Conservation (phyloP, 2,888 invertebrate genomes). For the Metallyticus violacea region DNA sequence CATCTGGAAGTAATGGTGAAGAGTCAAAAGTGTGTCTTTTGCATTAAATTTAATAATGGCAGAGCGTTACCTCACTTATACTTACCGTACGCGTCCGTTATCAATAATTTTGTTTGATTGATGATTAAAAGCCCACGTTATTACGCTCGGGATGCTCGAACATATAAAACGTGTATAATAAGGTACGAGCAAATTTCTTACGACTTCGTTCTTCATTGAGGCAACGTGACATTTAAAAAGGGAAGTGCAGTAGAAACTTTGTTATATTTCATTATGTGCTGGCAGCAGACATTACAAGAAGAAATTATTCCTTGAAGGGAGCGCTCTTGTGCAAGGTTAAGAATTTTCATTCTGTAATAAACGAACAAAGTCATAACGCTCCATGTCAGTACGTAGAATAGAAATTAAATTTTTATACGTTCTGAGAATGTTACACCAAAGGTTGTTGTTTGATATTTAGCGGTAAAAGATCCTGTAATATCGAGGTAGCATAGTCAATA, state of each 20-base stretch:
- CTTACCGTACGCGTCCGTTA: neutral
- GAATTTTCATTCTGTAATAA: neutral
- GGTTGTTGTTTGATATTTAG: no score
- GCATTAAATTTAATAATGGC: neutral
- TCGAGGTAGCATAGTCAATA: no score
- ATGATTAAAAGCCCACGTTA: neutral
- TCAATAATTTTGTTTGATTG: neutral
- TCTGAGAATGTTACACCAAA: no score
- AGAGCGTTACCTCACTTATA: neutral
- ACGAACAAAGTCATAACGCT: no score
- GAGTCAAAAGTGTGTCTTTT: neutral
- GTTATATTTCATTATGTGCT: neutral
- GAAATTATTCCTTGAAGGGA: neutral
- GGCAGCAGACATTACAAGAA: neutral
- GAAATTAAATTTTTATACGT: no score
- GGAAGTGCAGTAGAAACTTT: neutral
- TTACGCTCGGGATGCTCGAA: neutral
- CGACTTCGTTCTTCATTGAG: neutral
- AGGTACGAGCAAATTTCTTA: neutral
- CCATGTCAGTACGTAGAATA: no score
- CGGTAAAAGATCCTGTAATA: no score
- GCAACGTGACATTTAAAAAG: neutral
- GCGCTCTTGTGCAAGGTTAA: neutral
- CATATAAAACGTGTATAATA: neutral
- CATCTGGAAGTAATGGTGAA: no score